Conservation (phyloP, 2,113 vertebrate species). For the Sturnira hondurensis region DNA sequence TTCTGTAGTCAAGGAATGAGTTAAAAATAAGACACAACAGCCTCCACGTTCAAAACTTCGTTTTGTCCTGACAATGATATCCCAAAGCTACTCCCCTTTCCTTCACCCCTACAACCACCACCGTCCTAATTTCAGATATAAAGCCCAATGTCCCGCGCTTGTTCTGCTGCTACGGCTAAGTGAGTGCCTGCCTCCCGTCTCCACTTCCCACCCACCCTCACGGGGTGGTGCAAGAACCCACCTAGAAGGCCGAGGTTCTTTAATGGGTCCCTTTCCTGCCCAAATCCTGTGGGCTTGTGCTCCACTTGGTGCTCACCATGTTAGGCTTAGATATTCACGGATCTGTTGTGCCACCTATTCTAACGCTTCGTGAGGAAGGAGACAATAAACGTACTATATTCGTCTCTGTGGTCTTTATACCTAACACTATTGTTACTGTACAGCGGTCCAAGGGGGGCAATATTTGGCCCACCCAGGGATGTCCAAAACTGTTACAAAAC, state of each 20-base stretch:
- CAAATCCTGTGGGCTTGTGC: accelerated
- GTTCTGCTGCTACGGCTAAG: background rate
- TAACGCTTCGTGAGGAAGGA: too few relatives aligned
- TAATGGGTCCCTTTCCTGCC: background rate
- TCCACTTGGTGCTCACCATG: background rate
- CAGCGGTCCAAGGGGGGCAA: too few relatives aligned
- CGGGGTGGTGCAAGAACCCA: accelerated
- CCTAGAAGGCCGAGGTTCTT: background rate
- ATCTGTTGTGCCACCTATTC: background rate
- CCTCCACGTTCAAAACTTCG: background rate
- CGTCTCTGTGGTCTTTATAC: too few relatives aligned
- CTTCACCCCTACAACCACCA: background rate
- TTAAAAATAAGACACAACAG: background rate
- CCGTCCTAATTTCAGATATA: background rate
- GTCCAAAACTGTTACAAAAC: too few relatives aligned
- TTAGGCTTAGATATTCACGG: background rate
- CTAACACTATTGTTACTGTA: too few relatives aligned
- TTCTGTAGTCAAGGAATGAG: background rate
- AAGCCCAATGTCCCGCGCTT: background rate
- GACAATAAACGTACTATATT: too few relatives aligned
- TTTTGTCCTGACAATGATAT: background rate
- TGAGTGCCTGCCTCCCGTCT: background rate
- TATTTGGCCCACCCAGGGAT: too few relatives aligned
- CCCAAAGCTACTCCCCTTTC: background rate
- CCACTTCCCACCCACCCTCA: background rate